Evolutionary conservation across 30 jellyfish, hydroid and myxozoan genomes (phyloP), one percentile per base, ranked within the genome.

Genomic region (Nemopilema nomurai): DNA sequence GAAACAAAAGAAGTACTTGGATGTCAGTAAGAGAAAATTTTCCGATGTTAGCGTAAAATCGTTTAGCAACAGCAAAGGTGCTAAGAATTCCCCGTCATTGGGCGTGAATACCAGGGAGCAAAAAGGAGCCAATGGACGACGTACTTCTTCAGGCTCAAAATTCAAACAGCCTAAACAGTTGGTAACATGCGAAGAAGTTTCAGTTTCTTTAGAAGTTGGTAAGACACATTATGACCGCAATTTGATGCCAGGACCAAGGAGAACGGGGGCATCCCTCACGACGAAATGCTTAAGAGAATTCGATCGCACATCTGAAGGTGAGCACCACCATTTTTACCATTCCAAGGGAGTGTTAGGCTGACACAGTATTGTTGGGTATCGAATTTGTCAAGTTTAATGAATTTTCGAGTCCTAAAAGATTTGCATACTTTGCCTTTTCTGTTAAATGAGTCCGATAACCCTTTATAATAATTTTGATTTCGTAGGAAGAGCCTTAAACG

Each of bases 271-370:
- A 20, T 74, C 53, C 18, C 53, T 87, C 23, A 87, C 96, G 51
- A 67, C 1, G 77, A 53, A 72, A 65, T 87, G 90, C n/a, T 71
- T 87, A 33, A 70, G 71, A 32, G 96, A 87, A 66, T 87, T 87
- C 69, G 83, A 71, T 27, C 68, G 77, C 67, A 31, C 96, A 9
- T 51, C 80, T 1, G 80, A 87, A 67, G 96, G 96, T 87, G 65
- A 3, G 57, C 57, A 3, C 13, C n/a, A n/a, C n/a, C n/a, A n/a
- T n/a, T n/a, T n/a, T n/a, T n/a, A n/a, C n/a, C n/a, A n/a, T n/a
- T n/a, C n/a, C n/a, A n/a, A n/a, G n/a, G n/a, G n/a, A n/a, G n/a
- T n/a, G n/a, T n/a, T n/a, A n/a, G n/a, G n/a, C n/a, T n/a, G n/a
- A n/a, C n/a, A n/a, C n/a, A n/a, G n/a, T n/a, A n/a, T n/a, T n/a